These are phyloP conservation scores for Spisula solida DNA, from an alignment of 2,888 invertebrate genomes.

Conservation along the genomic window DNA sequence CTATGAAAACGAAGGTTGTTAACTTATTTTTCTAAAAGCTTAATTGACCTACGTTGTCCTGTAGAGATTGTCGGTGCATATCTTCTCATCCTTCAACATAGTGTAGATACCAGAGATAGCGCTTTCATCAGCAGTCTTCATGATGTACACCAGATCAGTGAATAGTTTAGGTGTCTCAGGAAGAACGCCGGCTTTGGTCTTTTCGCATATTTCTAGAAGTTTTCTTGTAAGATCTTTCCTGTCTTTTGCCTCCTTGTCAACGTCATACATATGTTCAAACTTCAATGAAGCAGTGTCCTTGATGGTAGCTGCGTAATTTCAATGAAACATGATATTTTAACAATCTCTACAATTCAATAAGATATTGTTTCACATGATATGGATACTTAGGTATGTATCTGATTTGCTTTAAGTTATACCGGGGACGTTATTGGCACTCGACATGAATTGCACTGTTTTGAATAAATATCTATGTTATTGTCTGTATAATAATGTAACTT, in stretches of 20 bases:
- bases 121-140: slow-evolving; percentile 86
- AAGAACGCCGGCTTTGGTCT: slow-evolving; percentile 85
- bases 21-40: no score
- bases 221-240: slow-evolving; percentile 68
- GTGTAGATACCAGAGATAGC: slow-evolving; percentile 82
- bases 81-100: slow-evolving; percentile 68
- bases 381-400: no score
- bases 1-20: no score
- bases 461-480: no score
- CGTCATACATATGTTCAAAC: slow-evolving; percentile 76
- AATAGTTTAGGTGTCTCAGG: slow-evolving; percentile 88
- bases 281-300: slow-evolving; percentile 65
- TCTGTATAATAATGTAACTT: no score
- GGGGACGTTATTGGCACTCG: no score
- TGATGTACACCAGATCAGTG: slow-evolving; percentile 87
- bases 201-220: slow-evolving; percentile 79
- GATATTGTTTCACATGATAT: no score
- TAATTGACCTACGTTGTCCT: slow-evolving; percentile 72
- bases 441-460: no score
- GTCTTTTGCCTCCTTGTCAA: slow-evolving; percentile 36
- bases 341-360: no score
- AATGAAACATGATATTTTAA: no score
- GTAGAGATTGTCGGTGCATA: slow-evolving; percentile 77
- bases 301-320: slow-evolving; percentile 27
- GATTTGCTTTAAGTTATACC: no score